Base-by-base conservation (phyloP, 2,797 vertebrate genomes). In the Cyprinodon diabolis region DNA sequence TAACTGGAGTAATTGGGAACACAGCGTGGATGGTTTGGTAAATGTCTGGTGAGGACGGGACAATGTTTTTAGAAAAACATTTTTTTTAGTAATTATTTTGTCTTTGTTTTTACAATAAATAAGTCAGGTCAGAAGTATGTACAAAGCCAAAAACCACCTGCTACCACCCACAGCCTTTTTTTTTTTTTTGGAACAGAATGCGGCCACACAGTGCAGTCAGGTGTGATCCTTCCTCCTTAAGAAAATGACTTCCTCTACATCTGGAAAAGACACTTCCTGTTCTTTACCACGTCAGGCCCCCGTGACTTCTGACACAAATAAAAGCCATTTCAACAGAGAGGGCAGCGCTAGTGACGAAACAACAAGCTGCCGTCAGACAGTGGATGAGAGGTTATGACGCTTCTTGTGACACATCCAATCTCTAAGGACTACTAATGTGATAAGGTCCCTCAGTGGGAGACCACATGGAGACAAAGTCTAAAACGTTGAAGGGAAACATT, bases 221-320 rank as follows among this genome's bases (percentile, higher is more conserved):
- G 19, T 55, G 48, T 69, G 66, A 71, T 82, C 60, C 74, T 73
- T 78, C 54, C 68, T 71, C 52, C 9, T 23, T 35, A 1, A 57
- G 25, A 73, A 71, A 79, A 72, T n/a, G 65, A 76, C 69, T 87
- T 91, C 87, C 86, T 89, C 75, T 72, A 83, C 88, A 90, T 83
- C 80, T 92, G 90, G 68, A 60, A 68, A 30, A 84, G 37, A n/a
- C 51, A 89, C 84, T 88, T 83, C 84, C 84, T 78, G 70, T 68
- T 17, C 65, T 37, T 72, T n/a, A 58, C 37, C 6, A 43, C 68
- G 19, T 40, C 66, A 70, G 14, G 60, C 47, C 72, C 19, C 6
- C 56, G 48, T 84, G 83, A 88, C 84, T 48, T 86, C 77, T 88
- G 77, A 76, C 89, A 84, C 78, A 85, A 66, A 85, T 84, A 43